phyloP scores from a whole-genome alignment of 2,797 vertebrate genomes.

The Philypnodon macrostomus region DNA sequence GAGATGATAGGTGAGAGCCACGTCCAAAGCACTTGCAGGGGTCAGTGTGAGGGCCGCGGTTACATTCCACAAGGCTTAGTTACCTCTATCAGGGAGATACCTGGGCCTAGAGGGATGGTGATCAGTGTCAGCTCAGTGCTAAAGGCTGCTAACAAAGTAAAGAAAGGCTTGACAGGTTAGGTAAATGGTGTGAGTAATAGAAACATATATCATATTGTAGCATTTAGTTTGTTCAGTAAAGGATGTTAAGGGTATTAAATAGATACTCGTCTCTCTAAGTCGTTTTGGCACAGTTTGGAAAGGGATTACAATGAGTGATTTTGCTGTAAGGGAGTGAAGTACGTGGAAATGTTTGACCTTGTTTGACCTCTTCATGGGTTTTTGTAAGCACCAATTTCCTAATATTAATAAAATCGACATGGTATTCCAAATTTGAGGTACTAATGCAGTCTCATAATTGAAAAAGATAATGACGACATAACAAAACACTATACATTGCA shows the following conservation, averaged over 20 bases:
- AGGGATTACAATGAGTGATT: neutral
- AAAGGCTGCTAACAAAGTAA: conserved; percentile 34
- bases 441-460: too few relatives aligned
- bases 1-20: conserved; percentile 62
- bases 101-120: conserved; percentile 47
- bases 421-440: too few relatives aligned
- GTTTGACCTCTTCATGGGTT: too few relatives aligned
- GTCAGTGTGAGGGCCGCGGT: conserved; percentile 26
- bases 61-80: conserved; percentile 69
- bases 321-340: too few relatives aligned
- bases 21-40: conserved; percentile 44
- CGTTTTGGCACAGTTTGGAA: neutral
- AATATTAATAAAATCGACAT: too few relatives aligned
- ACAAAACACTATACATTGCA: too few relatives aligned
- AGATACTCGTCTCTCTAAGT: neutral
- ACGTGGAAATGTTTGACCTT: too few relatives aligned
- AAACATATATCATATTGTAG: conserved; percentile 7
- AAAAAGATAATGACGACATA: too few relatives aligned
- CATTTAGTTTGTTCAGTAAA: neutral
- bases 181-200: conserved; percentile 45
- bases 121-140: conserved; percentile 54
- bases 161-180: conserved; percentile 38
- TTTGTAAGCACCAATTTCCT: too few relatives aligned
- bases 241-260: neutral
- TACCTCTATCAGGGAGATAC: conserved; percentile 49